Evolutionary conservation across 2,888 invertebrate species (phyloP), one percentile per base, ranked within the genome.

Genomic region (Drosophila basisetae): DNA sequence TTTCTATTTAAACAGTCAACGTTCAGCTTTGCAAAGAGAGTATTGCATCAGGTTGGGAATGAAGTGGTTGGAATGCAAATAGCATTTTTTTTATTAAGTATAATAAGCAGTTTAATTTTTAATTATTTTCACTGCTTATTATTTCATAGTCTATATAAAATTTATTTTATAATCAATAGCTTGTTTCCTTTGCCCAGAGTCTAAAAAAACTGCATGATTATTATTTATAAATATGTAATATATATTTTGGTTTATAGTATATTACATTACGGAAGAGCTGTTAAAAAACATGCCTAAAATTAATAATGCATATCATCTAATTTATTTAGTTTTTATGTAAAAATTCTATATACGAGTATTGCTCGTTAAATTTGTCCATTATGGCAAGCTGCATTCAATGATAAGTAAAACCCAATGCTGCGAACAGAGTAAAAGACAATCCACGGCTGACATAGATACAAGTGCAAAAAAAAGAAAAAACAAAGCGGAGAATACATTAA

Each of bases 351-450:
- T 13, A n/a, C n/a, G n/a, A n/a, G n/a, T n/a, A 60, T 52, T 30
- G 22, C 11, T 53, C 31, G 16, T 49, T 37, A 28, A 37, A 31
- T 61, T 62, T 54, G 30, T 35, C 54, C 30, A 4, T 33, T 6
- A 25, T 52, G 56, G 47, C 31, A 37, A 53, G 63, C n/a, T 37
- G 35, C 39, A 61, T 35, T 56, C 30, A 61, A 58, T 25, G 56
- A n/a, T 63, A 64, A 55, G 56, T 43, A 49, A 50, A 53, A 63
- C 43, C 63, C 60, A 58, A n/a, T 56, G 56, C 30, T 30, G n/a
- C 41, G 13, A 10, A 0, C 7, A 22, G 18, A 25, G 22, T 6
- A 2, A 43, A 58, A 25, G 35, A 16, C 35, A 31, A 75, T 59
- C 3, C 68, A 28, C 43, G 53, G 53, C 16, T 28, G 56, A 30